Conservation (phyloP, 2,113 vertebrate species). For the Alligator mississippiensis region DNA sequence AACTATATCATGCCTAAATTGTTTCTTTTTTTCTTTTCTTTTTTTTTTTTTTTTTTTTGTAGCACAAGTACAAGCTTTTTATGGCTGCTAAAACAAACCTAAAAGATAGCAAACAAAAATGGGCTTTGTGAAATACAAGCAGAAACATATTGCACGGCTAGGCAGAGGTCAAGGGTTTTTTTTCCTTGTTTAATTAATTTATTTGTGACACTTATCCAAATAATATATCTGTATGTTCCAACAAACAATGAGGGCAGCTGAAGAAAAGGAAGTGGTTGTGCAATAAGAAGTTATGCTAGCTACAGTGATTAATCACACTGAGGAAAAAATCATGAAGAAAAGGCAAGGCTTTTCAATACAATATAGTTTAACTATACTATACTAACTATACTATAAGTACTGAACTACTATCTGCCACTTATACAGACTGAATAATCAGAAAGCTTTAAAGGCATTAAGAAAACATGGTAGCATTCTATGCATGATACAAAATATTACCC, state of each 20-base stretch:
- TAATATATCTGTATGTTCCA: neutral
- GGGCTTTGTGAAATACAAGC: neutral
- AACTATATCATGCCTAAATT: neutral
- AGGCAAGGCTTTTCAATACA: neutral
- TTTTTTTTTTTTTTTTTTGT: neutral
- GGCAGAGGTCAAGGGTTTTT: neutral
- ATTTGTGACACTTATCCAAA: neutral
- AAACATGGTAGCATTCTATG: neutral
- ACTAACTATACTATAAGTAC: neutral
- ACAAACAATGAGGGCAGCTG: neutral
- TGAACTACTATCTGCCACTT: neutral
- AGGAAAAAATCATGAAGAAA: neutral
- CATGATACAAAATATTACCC: neutral
- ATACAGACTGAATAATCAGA: neutral
- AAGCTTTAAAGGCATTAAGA: neutral
- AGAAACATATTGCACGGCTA: neutral
- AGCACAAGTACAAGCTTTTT: neutral
- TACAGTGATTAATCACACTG: neutral
- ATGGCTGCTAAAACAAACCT: neutral
- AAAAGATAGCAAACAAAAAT: conserved; percentile 9
- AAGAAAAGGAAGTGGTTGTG: neutral
- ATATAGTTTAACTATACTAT: neutral
- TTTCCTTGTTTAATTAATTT: neutral
- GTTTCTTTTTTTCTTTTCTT: neutral
- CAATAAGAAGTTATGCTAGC: neutral